Base-by-base conservation (phyloP, 2,113 vertebrate genomes). In the Chlorodrepanis virens region DNA sequence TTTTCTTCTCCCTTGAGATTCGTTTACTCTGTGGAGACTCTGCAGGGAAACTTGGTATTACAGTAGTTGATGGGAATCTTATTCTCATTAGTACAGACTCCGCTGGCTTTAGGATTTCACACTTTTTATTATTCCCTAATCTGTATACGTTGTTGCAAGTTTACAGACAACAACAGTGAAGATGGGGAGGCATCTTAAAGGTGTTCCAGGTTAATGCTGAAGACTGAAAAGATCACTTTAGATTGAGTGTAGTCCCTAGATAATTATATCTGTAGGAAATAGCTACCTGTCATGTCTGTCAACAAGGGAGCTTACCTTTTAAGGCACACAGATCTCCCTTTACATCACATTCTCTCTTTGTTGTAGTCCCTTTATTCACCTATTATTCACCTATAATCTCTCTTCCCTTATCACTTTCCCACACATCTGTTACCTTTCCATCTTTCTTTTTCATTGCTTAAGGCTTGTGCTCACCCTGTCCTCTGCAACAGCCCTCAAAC, bases 241-340 rank as follows among this genome's bases (percentile, higher is more conserved):
- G 52, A 15, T 88, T 54, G 6, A 35, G 22, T 24, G 14, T 42
- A 71, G 79, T 71, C 72, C 69, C 64, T 31, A 33, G 31, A 59
- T 70, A 92, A 92, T 96, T 93, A 86, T 22, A 90, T 9, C 21
- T 67, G 5, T 60, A 45, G 64, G 70, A 96, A 97, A 89, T 53
- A 94, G 69, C 87, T 81, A 84, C 77, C 87, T 96, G 96, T 94
- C 93, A 72, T 28, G 61, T 91, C 87, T 93, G 28, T 96, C 95
- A 94, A 11, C 83, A 91, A 76, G 49, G 31, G 65, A 94, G 83
- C 49, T 94, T 91, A 92, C 69, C 28, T 83, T 89, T 78, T 68
- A 95, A 93, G 71, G 69, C 72, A 75, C 1, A 3, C 37, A 56
- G 90, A 92, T 90, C 64, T 95, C 94, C 39, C 31, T 83, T 93